Evolutionary conservation across 1,140 invertebrate species (phyloP), one percentile per base, ranked within the genome.

Genomic region (Heliconius nattereri): DNA sequence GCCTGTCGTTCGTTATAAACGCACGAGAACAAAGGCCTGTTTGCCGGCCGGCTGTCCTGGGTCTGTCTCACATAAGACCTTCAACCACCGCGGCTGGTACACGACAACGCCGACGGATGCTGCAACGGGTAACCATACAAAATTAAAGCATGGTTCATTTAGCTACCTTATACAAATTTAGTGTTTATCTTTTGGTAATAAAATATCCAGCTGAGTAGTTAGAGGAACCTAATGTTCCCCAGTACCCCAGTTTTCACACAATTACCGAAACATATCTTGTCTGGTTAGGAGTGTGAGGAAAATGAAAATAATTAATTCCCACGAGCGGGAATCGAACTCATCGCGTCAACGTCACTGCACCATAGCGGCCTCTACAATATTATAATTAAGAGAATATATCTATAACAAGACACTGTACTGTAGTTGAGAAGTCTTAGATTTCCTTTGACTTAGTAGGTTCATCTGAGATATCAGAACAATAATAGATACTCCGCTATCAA

Each of bases 41-140:
- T 66, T 66, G 23, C 11, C 3, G 3, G 11, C 5, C n/a, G 7
- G 11, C n/a, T n/a, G n/a, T n/a, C n/a, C n/a, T n/a, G 60, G 26
- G 60, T 29, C 60, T 66, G 26, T 66, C 26, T 66, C 60, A 54
- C 26, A 35, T 54, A 75, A 26, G 49, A 52, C 73, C 73, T 75
- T 35, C 11, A 35, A 37, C 54, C 49, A 75, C 26, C 26, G 35
- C 52, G 60, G 52, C 73, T 52, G 54, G 57, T 54, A 23, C 73
- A 54, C 54, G 73, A 60, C 73, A 32, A 32, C 32, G 5, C 32
- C 0, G 32, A 32, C 29, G 29, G 57, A 75, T 35, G 29, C 29
- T 20, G 54, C 19, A 49, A 73, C 73, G 54, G 29, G 23, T 57
- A 45, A 37, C n/a, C 20, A 75, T 57, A 37, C n/a, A 60, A 75